Percentiles rank a stretch among this genome's conserved stretches.
Evolutionary conservation across 1,140 invertebrate genomes (phyloP).

Genomic region (Euura lappo): DNA sequence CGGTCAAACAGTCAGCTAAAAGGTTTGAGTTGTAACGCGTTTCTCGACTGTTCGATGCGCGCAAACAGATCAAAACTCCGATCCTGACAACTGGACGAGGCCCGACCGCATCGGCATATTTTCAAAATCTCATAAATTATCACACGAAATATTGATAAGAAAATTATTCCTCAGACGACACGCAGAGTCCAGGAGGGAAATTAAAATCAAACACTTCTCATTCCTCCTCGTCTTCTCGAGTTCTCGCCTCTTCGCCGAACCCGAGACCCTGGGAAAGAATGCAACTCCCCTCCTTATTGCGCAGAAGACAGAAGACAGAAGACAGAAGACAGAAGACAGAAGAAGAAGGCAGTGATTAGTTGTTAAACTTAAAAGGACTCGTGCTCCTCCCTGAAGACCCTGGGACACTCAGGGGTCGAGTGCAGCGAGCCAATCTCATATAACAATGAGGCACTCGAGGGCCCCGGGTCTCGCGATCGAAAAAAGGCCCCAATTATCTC

Average conservation of each 20-base stretch:
- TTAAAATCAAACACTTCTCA: too few species aligned
- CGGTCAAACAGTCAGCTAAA: constrained; percentile 4
- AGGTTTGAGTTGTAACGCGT: constrained; percentile 6
- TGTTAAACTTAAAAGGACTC: background rate
- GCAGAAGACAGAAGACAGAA: too few species aligned
- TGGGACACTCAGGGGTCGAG: constrained; percentile 1
- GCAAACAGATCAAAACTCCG: too few species aligned
- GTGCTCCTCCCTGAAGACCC: background rate
- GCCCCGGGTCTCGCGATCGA: background rate
- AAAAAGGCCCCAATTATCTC: constrained; percentile 2
- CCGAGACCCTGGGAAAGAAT: background rate
- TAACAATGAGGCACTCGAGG: background rate
- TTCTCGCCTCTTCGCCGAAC: background rate
- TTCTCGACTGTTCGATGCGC: background rate
- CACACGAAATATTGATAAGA: too few species aligned
- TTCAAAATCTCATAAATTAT: too few species aligned
- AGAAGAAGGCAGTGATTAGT: background rate
- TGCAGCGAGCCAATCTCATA: background rate
- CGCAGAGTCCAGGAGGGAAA: too few species aligned
- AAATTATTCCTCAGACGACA: too few species aligned
- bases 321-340: too few species aligned
- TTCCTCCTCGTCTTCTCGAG: too few species aligned
- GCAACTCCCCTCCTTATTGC: background rate
- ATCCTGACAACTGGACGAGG: too few species aligned
- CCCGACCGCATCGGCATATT: too few species aligned